Percentiles rank a stretch among this genome's conserved stretches.
These are phyloP conservation scores for Trisateles emortualis DNA, from an alignment of 2,888 invertebrate genomes.

Conservation along the genomic window DNA sequence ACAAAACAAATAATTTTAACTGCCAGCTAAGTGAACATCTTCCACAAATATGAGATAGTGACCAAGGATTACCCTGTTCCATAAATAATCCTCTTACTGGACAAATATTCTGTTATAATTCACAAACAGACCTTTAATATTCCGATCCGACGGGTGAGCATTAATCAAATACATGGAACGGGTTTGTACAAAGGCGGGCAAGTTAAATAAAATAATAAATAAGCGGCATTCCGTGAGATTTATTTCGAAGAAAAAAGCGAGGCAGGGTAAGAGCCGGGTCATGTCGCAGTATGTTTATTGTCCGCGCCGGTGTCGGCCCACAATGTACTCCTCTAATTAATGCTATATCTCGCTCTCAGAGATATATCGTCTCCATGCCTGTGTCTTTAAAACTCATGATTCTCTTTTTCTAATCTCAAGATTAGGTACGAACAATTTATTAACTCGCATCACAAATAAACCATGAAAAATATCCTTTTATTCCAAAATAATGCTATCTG, in stretches of 20 bases:
- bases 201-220: conserved; percentile 86
- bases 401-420: conserved; percentile 58
- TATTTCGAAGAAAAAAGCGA: conserved; percentile 82
- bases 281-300: conserved; percentile 81
- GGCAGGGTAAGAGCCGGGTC: conserved; percentile 77
- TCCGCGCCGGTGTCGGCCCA: conserved; percentile 68
- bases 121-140: conserved; percentile 79
- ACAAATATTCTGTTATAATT: conserved; percentile 78
- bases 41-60: conserved; percentile 55
- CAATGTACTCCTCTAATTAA: conserved; percentile 81
- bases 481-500: conserved; percentile 51
- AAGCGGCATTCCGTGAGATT: conserved; percentile 83
- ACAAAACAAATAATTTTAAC: conserved; percentile 20
- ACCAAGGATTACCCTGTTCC: conserved; percentile 60
- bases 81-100: conserved; percentile 82
- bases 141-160: conserved; percentile 69
- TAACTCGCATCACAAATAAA: conserved; percentile 36
- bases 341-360: conserved; percentile 67
- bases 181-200: conserved; percentile 80
- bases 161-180: conserved; percentile 83
- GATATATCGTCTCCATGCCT: conserved; percentile 67
- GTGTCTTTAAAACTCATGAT: conserved; percentile 61
- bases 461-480: conserved; percentile 45
- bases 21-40: conserved; percentile 25
- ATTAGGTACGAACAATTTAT: conserved; percentile 41